Base-by-base conservation (phyloP, 2,113 vertebrate species). In the Pteruthius melanotis region DNA sequence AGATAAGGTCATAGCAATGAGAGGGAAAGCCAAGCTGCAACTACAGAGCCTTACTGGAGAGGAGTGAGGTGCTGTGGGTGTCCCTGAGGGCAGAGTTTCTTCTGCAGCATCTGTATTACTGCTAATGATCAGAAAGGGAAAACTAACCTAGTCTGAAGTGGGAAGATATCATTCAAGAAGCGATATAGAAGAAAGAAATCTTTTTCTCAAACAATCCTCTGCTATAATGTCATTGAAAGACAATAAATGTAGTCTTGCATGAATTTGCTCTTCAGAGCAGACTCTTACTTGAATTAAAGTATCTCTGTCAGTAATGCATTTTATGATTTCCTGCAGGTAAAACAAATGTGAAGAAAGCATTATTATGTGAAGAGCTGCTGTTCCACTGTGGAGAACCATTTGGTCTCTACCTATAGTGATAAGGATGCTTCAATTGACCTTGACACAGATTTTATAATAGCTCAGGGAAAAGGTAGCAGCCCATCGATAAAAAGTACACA, bases 241-340 rank as follows among this genome's bases (percentile, higher is more conserved):
- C 1, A 3, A 42, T 78, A 91, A 86, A 70, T 2, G 2, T 7
- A 21, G 35, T 20, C 35, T 68, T n/a, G 31, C 61, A 24, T 81
- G 40, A 54, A 80, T 50, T 74, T 56, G 37, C 37, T 71, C 49
- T 68, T 87, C 63, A 76, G 74, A 66, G 45, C 42, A 52, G 53
- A 28, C 33, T 85, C 27, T 44, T 65, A 21, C 60, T 88, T 86
- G 50, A 78, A 64, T 52, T 68, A 20, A 66, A 72, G 22, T 59
- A 35, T 69, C 18, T 89, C 53, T 91, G 50, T 61, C 79, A 89
- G 59, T 64, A 82, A 47, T 16, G 8, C 11, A 19, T 65, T 79
- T 90, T 76, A 7, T 39, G 37, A 79, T 66, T 78, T 91, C 33
- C 66, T 95, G 66, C 42, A 78, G 79, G 57, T 76, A 75, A 93